Evolutionary conservation across 1,140 invertebrate genomes (phyloP), one percentile per base, ranked within the genome.

Genomic region (Drosophila kanapiae): DNA sequence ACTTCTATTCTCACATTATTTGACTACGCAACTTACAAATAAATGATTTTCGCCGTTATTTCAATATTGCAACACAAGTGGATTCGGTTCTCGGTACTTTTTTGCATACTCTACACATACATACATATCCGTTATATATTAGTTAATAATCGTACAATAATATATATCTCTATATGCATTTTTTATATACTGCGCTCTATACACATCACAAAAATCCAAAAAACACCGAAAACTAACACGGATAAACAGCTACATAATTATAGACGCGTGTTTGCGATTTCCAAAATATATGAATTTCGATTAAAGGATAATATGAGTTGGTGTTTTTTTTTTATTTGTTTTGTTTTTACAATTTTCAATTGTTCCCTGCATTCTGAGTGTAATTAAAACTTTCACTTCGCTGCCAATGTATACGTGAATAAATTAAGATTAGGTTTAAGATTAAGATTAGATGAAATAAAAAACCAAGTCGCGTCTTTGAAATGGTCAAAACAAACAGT

Each of bases 221-320:
- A 86, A 80, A 87, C 83, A 87, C 84, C 84, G 69, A 88, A 88
- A 88, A 84, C 84, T 88, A 88, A 88, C 80, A 88, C 85, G 85
- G 69, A 75, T 81, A 90, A 78, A 78, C 80, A 84, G 78, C 84
- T 88, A 88, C 84, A 72, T 79, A 78, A 78, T 78, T 84, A 88
- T 78, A 75, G 75, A 77, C 47, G 48, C 35, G 35, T 82, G 60
- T 65, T 47, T 62, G 29, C 31, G 45, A 67, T 57, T 62, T 49
- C 37, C 40, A 31, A 74, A 74, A 63, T 38, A 18, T 33, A 42
- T 61, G n/a, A 23, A 40, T 45, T 72, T 61, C 40, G 37, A 70
- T 43, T 49, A 45, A 69, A 69, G 29, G 29, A 31, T 57, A 72
- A 72, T 71, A 72, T 71, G 69, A 59, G 62, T 59, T 51, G 35